Evolutionary conservation across 2,888 invertebrate genomes (phyloP).

Genomic region (Molanna angustata): DNA sequence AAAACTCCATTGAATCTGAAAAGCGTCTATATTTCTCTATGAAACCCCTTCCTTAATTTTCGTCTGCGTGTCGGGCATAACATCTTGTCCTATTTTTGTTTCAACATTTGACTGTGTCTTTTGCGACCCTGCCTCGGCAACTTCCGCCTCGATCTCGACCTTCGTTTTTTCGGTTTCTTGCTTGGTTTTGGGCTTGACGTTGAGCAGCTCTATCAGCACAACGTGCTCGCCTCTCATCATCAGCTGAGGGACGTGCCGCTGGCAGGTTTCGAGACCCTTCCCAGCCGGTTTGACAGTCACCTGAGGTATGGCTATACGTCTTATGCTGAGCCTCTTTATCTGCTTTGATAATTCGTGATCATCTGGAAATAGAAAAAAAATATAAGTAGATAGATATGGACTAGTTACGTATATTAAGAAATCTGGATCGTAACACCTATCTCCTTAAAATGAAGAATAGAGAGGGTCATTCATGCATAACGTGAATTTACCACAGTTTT

Average conservation of each 20-base stretch:
- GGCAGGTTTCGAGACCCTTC: slow-evolving; percentile 64
- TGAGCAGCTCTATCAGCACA: slow-evolving; percentile 45
- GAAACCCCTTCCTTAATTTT: too few relatives aligned
- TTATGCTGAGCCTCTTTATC: not conserved
- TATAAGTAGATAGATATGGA: too few relatives aligned
- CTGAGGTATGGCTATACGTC: slow-evolving; percentile 42
- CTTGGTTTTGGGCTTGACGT: not conserved
- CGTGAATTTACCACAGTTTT: too few relatives aligned
- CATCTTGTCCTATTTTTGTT: not conserved
- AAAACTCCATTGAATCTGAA: too few relatives aligned
- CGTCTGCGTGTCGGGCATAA: too few relatives aligned
- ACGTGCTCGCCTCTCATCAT: slow-evolving; percentile 77
- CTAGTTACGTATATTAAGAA: too few relatives aligned
- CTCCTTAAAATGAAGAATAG: too few relatives aligned
- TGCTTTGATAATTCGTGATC: not conserved
- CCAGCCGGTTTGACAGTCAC: slow-evolving; percentile 57
- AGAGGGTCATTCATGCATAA: too few relatives aligned
- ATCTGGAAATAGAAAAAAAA: too few relatives aligned
- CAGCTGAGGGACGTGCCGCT: slow-evolving; percentile 64
- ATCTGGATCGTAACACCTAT: too few relatives aligned
- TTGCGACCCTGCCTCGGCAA: not conserved
- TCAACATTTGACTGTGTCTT: not conserved
- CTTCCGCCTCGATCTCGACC: not conserved
- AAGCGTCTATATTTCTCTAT: too few relatives aligned
- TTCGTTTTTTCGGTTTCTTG: not conserved